Evolutionary conservation across 2,113 vertebrate genomes (phyloP), one percentile per base, ranked within the genome.

Genomic region (Rafetus swinhoei): DNA sequence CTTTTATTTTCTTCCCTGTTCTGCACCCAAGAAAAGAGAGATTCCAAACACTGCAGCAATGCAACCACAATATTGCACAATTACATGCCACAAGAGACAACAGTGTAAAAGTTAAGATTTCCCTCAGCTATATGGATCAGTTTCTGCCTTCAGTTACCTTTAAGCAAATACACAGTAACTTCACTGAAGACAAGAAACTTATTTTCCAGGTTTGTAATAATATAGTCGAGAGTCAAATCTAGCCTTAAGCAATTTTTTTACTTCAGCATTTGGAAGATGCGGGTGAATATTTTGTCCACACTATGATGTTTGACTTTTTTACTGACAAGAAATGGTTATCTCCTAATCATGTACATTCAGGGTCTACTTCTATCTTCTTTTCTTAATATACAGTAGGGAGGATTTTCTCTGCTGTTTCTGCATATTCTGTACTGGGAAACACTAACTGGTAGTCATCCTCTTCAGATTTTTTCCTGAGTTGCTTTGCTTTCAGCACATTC

Each of bases 401-500:
- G 60, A 56, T 32, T 93, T 82, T n/a, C 29, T 15, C 76, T 54
- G 22, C 11, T 89, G 32, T 13, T 55, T 87, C 72, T 72, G 65
- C 59, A 53, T 16, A 86, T 87, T 52, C 74, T 76, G 80, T 93
- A 94, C 25, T 1, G 90, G 72, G 52, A 82, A 94, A 84, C 11
- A 86, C 84, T 72, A 80, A 52, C 52, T 86, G 79, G 24, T 52
- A 94, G 13, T 53, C 76, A 85, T 86, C 69, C 45, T 84, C 72
- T 10, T 65, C 60, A 24, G 85, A 87, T 85, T 87, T 55, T 92
- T 74, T 93, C 45, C 59, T 53, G 85, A 81, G 62, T 27, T 62
- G 50, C 82, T 87, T 88, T 77, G 55, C 72, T 92, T 90, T 89
- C 76, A 89, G 18, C n/a, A 89, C 35, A 88, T 90, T 69, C 85